Evolutionary conservation across 2,888 invertebrate genomes (phyloP).

Genomic region (Cenopis cana): DNA sequence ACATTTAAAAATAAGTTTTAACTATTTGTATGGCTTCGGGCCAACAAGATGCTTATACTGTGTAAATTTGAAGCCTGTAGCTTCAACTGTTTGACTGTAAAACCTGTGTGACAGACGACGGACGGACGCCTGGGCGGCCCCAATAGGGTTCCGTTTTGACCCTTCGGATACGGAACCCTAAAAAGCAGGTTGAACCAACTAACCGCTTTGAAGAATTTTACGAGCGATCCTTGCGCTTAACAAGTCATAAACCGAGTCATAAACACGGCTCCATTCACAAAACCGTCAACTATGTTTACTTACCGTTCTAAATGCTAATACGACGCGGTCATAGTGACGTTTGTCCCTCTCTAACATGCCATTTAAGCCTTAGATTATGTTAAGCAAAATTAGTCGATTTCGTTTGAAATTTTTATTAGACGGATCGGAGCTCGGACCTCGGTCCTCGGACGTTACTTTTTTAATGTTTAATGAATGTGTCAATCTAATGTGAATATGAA

Average conservation of each 20-base stretch:
- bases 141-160: too few relatives aligned
- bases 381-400: constrained; percentile 48
- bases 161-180: too few relatives aligned
- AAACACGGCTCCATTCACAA: constrained; percentile 80
- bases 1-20: too few relatives aligned
- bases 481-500: background rate
- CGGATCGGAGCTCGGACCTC: background rate
- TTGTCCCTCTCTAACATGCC: constrained; percentile 58
- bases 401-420: constrained; percentile 24
- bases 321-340: constrained; percentile 65
- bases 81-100: too few relatives aligned
- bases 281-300: constrained; percentile 77
- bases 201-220: constrained; percentile 77
- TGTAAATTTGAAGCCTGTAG: too few relatives aligned
- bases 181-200: constrained; percentile 56
- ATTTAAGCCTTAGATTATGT: constrained; percentile 57
- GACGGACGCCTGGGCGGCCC: too few relatives aligned
- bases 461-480: background rate
- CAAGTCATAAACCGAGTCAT: constrained; percentile 81
- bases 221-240: constrained; percentile 81
- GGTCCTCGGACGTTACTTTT: too few relatives aligned
- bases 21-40: too few relatives aligned
- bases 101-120: too few relatives aligned
- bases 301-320: constrained; percentile 82
- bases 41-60: too few relatives aligned